Evolutionary conservation across 2,797 vertebrate species (phyloP).

Genomic region (Thalassophryne amazonica): DNA sequence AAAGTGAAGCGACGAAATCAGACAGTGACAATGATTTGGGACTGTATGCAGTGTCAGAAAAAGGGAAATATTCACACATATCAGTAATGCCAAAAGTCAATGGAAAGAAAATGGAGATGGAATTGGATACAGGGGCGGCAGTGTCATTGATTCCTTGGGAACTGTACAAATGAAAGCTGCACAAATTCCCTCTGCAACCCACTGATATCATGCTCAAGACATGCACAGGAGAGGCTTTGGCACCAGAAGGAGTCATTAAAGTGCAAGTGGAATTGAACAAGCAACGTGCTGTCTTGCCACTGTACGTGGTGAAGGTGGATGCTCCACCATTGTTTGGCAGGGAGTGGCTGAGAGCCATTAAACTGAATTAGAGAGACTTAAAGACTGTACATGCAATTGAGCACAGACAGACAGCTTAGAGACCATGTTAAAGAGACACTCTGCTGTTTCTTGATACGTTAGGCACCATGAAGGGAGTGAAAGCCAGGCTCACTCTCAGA

Average conservation of each 20-base stretch:
- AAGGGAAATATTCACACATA: too few relatives aligned
- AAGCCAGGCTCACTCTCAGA: not conserved
- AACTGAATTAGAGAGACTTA: conserved; percentile 3
- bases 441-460: not conserved
- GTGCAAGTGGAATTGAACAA: conserved; percentile 9
- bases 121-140: too few relatives aligned
- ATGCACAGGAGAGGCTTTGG: too few relatives aligned
- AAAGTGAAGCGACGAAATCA: too few relatives aligned
- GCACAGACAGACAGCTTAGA: not conserved
- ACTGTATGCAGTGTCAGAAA: too few relatives aligned
- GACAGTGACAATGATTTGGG: too few relatives aligned
- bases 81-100: too few relatives aligned
- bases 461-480: not conserved
- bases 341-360: conserved; percentile 11
- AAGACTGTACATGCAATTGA: not conserved
- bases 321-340: conserved; percentile 16
- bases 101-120: too few relatives aligned
- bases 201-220: too few relatives aligned
- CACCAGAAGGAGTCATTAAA: not conserved
- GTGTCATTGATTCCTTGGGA: too few relatives aligned
- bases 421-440: conserved; percentile 3
- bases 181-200: too few relatives aligned
- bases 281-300: not conserved
- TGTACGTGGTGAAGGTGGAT: conserved; percentile 6
- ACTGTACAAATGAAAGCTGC: too few relatives aligned